These are phyloP conservation scores for Lycocerus yunnanus DNA, from an alignment of 2,888 invertebrate species.

Conservation along the genomic window DNA sequence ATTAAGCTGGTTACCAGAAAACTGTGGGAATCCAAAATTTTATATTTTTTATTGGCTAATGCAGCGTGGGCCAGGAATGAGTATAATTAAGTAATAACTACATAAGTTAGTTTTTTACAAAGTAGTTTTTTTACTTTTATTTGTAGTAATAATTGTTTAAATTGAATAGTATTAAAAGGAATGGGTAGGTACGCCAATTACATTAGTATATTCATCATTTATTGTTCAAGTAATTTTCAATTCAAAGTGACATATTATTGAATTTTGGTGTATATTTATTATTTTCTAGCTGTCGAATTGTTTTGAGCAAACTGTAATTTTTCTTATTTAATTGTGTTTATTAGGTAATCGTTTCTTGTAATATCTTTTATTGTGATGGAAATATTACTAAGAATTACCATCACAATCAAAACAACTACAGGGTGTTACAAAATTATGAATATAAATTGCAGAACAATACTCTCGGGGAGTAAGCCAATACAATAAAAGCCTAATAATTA, in stretches of 20 bases:
- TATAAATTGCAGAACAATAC: no score
- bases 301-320: no score
- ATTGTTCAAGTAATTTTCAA: background rate
- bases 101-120: background rate
- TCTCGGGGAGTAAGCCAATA: no score
- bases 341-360: no score
- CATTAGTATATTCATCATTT: background rate
- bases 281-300: no score
- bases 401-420: background rate
- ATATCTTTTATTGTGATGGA: no score
- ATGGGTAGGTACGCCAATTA: background rate
- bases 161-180: background rate
- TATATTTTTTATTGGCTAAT: background rate
- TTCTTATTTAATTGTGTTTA: no score
- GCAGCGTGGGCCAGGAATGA: background rate
- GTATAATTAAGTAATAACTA: background rate
- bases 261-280: background rate
- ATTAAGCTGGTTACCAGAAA: background rate
- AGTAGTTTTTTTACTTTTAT: background rate
- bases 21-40: conserved; percentile 2
- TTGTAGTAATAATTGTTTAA: background rate
- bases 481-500: no score
- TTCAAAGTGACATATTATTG: background rate
- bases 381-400: no score
- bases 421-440: background rate